phyloP scores from a whole-genome alignment of 2,113 vertebrate genomes.

The Arenaria interpres region DNA sequence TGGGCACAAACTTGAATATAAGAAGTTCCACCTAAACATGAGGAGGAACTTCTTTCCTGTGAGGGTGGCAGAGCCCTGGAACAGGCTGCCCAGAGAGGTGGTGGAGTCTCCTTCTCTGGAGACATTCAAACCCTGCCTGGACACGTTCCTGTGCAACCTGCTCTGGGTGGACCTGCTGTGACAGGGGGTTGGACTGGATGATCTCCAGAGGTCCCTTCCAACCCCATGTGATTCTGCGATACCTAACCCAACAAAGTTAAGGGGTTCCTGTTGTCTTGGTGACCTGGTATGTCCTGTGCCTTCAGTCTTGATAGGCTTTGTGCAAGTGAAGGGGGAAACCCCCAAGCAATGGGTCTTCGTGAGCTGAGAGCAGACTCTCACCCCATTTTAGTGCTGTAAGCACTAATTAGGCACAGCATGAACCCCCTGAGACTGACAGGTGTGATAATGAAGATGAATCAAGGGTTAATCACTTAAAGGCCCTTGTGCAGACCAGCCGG shows the following conservation, averaged over 20 bases:
- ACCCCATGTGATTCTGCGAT: neutral
- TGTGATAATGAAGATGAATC: neutral
- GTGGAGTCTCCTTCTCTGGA: too few species aligned
- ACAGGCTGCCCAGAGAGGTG: too few species aligned
- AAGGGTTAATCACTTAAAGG: neutral
- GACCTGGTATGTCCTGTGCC: neutral
- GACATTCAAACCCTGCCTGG: too few species aligned
- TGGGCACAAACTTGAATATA: too few species aligned
- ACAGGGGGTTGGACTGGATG: too few species aligned
- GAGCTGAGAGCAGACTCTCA: neutral
- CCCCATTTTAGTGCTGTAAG: neutral
- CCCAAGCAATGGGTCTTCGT: neutral
- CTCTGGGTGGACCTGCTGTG: too few species aligned
- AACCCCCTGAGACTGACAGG: neutral
- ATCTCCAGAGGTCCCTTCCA: too few species aligned
- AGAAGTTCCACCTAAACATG: too few species aligned
- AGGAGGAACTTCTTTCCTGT: too few species aligned
- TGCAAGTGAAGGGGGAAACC: neutral
- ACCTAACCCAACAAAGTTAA: neutral
- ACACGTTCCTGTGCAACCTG: too few species aligned
- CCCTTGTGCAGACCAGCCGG: neutral
- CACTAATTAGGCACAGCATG: neutral
- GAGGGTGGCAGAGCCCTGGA: too few species aligned
- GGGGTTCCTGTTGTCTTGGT: neutral
- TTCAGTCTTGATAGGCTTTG: neutral